A percentile compares a stretch with the other conserved stretches of the same genome.
Conservation (phyloP, 1,140 invertebrate genomes). For the Uloborus diversus region DNA sequence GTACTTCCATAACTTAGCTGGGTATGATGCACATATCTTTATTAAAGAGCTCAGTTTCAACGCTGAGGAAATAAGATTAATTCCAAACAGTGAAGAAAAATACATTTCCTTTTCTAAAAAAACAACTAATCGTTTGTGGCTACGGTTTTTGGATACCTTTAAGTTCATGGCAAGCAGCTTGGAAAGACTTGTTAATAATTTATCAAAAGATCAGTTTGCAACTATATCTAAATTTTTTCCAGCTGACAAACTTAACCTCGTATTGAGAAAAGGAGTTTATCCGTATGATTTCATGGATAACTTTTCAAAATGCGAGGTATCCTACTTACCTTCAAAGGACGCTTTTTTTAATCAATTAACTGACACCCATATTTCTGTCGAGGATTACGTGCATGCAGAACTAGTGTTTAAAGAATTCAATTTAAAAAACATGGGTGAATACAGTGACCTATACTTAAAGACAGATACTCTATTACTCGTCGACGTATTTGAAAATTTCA, state of each 20-base stretch:
- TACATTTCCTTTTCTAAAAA: slow-evolving; percentile 2
- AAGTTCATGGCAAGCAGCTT: background rate
- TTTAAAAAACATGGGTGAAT: too few species aligned
- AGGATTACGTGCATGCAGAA: background rate
- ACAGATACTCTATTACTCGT: background rate
- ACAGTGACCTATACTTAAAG: background rate
- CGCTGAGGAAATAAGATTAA: background rate
- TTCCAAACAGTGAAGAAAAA: background rate
- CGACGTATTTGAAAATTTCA: background rate
- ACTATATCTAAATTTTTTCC: background rate
- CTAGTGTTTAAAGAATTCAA: background rate
- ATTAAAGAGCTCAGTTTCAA: background rate
- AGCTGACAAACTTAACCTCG: background rate
- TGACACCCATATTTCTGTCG: background rate
- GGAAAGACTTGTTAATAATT: background rate
- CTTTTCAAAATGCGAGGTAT: background rate
- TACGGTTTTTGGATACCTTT: background rate
- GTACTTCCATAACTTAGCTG: too few species aligned
- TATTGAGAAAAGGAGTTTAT: background rate
- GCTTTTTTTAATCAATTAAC: background rate
- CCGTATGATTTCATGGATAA: background rate
- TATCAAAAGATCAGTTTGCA: background rate
- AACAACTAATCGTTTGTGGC: background rate
- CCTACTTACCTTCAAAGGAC: background rate
- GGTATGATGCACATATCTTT: slow-evolving; percentile 12